Conservation (phyloP, 2,797 vertebrate species). For the Rhinoraja longicauda region DNA sequence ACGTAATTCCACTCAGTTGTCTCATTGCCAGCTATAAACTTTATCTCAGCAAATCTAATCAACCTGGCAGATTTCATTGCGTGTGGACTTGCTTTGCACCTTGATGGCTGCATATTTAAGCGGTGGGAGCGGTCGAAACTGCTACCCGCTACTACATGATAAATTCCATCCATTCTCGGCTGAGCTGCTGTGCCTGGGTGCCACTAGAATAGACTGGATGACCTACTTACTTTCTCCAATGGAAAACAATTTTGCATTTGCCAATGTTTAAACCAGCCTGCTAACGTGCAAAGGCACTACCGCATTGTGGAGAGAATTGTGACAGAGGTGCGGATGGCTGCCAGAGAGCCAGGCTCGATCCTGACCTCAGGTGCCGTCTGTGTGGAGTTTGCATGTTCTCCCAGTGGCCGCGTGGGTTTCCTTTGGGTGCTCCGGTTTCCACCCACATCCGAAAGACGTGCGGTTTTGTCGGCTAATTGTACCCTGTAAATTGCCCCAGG, state of each 20-base stretch:
- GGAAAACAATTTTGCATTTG: not conserved
- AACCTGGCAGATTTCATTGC: not conserved
- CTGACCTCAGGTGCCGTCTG: too few species aligned
- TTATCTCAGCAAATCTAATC: slow-evolving; percentile 30
- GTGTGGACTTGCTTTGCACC: not conserved
- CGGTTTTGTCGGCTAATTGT: too few species aligned
- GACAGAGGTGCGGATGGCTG: not conserved
- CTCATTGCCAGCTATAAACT: not conserved
- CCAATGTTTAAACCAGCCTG: not conserved
- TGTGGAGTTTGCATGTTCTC: too few species aligned
- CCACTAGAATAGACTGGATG: not conserved
- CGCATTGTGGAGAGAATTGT: not conserved
- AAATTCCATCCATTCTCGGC: not conserved
- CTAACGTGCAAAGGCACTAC: too few species aligned
- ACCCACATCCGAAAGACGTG: too few species aligned
- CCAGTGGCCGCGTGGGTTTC: too few species aligned
- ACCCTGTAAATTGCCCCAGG: too few species aligned
- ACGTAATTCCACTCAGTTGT: not conserved
- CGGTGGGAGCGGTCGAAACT: slow-evolving; percentile 27
- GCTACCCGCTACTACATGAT: not conserved
- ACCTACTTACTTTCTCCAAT: not conserved
- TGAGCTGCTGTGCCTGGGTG: not conserved
- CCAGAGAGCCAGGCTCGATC: too few species aligned
- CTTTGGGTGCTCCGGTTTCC: too few species aligned
- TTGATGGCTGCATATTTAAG: not conserved